Conservation (phyloP, 2,888 invertebrate species). For the Pachycephus smyrnensis region DNA sequence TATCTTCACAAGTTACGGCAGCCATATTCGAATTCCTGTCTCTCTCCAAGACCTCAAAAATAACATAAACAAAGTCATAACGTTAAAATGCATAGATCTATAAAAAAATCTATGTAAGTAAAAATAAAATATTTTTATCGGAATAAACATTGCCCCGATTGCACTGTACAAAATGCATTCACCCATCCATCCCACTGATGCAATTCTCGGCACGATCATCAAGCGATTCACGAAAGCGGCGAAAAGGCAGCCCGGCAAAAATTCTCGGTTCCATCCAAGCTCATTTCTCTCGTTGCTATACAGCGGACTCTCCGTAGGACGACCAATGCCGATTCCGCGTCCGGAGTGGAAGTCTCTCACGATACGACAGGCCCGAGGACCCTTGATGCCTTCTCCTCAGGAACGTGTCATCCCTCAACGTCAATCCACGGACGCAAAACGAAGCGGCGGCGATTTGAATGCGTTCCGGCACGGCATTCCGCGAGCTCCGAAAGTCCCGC, state of each 20-base stretch:
- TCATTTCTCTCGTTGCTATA: slow-evolving; percentile 27
- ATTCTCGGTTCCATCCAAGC: slow-evolving; percentile 39
- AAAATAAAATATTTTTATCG: background rate
- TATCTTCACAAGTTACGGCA: background rate
- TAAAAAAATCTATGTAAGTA: background rate
- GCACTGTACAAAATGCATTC: background rate
- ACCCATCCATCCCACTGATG: slow-evolving; percentile 16
- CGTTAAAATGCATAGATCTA: background rate
- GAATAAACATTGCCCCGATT: background rate
- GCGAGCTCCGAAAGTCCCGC: slow-evolving; percentile 7
- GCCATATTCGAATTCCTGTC: background rate
- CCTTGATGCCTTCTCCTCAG: slow-evolving; percentile 31
- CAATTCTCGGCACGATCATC: slow-evolving; percentile 57
- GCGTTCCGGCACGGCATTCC: slow-evolving; percentile 44
- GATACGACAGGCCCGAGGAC: slow-evolving; percentile 31
- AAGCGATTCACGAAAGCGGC: slow-evolving; percentile 56
- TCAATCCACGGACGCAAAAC: slow-evolving; percentile 50
- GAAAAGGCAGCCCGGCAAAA: slow-evolving; percentile 50
- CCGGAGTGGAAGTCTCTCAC: slow-evolving; percentile 41
- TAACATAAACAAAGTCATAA: background rate
- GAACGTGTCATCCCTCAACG: slow-evolving; percentile 65
- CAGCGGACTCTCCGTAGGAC: background rate
- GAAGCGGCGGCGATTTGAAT: slow-evolving; percentile 46
- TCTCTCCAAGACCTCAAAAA: background rate
- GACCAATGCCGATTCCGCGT: slow-evolving; percentile 18